phyloP scores from a whole-genome alignment of 2,888 invertebrate genomes.

The Myopa testacea region DNA sequence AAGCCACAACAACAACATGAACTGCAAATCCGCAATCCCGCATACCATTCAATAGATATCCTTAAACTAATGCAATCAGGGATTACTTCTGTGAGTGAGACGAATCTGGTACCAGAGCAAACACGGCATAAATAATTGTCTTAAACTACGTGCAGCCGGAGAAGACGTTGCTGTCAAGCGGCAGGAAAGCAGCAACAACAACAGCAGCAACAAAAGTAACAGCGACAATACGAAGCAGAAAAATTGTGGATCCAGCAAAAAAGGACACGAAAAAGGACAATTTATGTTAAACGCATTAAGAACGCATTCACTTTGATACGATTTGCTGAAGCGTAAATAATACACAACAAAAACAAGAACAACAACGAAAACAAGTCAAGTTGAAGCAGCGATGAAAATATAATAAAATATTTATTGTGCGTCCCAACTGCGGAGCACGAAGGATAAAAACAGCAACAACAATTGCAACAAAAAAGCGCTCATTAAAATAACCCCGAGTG shows the following conservation, averaged over 20 bases:
- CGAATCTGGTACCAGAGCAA: constrained; percentile 15
- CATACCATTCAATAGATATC: constrained; percentile 36
- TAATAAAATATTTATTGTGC: constrained; percentile 10
- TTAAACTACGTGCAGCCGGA: not conserved
- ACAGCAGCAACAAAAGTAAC: not conserved
- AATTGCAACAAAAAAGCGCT: constrained; percentile 11
- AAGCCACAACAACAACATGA: not conserved
- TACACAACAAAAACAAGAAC: constrained; percentile 16
- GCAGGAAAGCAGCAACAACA: constrained; percentile 9
- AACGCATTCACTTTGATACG: constrained; percentile 35
- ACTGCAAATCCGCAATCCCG: constrained; percentile 7
- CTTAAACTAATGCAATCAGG: constrained; percentile 37
- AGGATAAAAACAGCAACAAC: not conserved
- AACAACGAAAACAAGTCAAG: not conserved
- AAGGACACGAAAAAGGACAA: constrained; percentile 38
- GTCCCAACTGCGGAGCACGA: not conserved
- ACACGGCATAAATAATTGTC: constrained; percentile 36
- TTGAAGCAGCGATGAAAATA: not conserved
- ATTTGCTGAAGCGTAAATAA: constrained; percentile 35
- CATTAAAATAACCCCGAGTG: constrained; percentile 35
- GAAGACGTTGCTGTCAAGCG: not conserved
- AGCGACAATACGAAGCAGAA: not conserved
- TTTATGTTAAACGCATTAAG: constrained; percentile 40
- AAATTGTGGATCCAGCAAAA: constrained; percentile 1
- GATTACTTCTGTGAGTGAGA: constrained; percentile 27